phyloP scores from a whole-genome alignment of 1,140 invertebrate genomes.

The Gyrodactylus salaris region DNA sequence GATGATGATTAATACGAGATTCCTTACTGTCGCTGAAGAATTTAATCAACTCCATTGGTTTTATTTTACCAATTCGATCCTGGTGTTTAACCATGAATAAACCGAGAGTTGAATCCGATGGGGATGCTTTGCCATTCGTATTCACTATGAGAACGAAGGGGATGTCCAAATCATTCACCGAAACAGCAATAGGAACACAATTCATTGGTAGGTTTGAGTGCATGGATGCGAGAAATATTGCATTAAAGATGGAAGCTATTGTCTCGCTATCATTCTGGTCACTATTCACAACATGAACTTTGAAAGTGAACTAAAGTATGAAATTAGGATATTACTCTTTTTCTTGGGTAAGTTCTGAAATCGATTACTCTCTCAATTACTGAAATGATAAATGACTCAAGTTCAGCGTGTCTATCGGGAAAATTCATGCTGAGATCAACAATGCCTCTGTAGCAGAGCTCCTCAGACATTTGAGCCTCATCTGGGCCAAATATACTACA shows the following conservation, averaged over 20 bases:
- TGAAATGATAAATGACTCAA: background rate
- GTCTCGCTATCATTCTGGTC: background rate
- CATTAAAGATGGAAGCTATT: background rate
- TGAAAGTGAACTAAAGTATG: background rate
- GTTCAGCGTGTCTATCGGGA: background rate
- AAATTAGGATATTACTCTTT: background rate
- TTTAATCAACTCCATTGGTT: too few species aligned
- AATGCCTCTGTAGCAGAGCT: background rate
- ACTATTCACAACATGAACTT: background rate
- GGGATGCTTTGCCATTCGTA: too few species aligned
- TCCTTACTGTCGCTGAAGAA: too few species aligned
- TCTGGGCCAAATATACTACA: background rate
- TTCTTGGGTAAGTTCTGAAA: background rate
- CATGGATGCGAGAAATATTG: background rate
- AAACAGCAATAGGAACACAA: background rate
- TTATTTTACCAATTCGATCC: too few species aligned
- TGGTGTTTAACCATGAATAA: too few species aligned
- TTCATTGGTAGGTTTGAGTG: background rate
- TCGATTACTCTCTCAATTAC: background rate
- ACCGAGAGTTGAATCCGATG: too few species aligned
- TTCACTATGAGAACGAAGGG: too few species aligned
- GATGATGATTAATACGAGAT: too few species aligned
- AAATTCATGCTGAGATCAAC: background rate
- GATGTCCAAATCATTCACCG: background rate
- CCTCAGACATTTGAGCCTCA: background rate